Base-by-base conservation (phyloP, 2,113 vertebrate genomes). In the Procapra przewalskii region DNA sequence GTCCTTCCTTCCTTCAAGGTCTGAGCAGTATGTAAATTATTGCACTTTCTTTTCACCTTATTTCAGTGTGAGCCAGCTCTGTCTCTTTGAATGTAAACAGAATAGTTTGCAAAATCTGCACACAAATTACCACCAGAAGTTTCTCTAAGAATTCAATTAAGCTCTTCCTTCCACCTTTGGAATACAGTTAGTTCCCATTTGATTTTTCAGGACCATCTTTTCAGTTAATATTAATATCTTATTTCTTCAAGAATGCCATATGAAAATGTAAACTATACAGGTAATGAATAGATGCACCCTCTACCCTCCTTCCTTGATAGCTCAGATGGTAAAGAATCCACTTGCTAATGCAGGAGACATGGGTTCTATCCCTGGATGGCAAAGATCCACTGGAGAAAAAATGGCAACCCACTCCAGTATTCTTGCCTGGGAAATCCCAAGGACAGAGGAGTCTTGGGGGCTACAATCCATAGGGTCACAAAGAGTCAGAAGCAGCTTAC, bases 21-120 rank as follows among this genome's bases (percentile, higher is more conserved):
- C 16, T 5, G 55, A 3, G 5, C 6, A 3, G 14, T 3, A 54
- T 5, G 9, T 17, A 10, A 31, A 17, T 40, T 14, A 11, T 16
- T 0, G 7, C 31, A 7, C 31, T 57, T 52, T 29, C 45, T 80
- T n/a, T 67, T 14, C 27, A 23, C n/a, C 33, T 7, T n/a, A 77
- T 43, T 59, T 45, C 50, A 12, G 0, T 4, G 23, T 4, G 23
- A 45, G 17, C 25, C 27, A 11, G 6, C 4, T 16, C 45, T 55
- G 54, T 10, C 45, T 77, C 45, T 43, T 2, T 19, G 59, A 43
- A 33, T 29, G n/a, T 7, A 55, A 55, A 84, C 2, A 84, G 31
- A 71, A 75, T 2, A 54, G 29, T 27, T n/a, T 9, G 6, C 3
- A 1, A 67, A 16, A 15, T 13, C 10, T 33, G 36, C 13, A 9